These are phyloP conservation scores for Pachymerium ferrugineum DNA, from an alignment of 2,888 invertebrate species.

Conservation along the genomic window DNA sequence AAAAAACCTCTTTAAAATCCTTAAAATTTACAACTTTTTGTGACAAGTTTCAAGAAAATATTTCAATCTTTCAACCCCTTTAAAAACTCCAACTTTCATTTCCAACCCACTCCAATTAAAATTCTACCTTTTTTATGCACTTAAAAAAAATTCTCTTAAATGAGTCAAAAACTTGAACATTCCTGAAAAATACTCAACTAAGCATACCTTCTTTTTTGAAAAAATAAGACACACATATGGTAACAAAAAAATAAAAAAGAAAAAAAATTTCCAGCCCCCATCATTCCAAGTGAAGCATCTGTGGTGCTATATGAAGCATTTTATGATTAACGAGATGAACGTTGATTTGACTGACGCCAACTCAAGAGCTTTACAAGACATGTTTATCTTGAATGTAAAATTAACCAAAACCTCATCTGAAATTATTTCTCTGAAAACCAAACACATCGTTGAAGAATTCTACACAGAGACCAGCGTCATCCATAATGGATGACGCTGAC, in stretches of 20 bases:
- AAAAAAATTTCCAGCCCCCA: neutral
- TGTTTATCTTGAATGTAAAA: neutral
- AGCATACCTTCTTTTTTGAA: neutral
- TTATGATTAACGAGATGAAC: conserved; percentile 23
- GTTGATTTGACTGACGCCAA: conserved; percentile 13
- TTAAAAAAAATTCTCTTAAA: conserved; percentile 14
- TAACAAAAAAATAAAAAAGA: neutral
- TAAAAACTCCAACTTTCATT: neutral
- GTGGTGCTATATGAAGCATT: conserved; percentile 21
- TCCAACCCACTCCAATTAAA: neutral
- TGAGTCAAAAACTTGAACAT: conserved; percentile 10
- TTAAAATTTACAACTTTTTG: neutral
- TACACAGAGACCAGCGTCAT: neutral
- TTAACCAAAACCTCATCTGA: no score
- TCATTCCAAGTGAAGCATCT: conserved; percentile 6
- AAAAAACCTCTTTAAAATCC: no score
- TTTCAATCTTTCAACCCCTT: conserved; percentile 12
- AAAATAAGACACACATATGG: neutral
- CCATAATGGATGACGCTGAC: neutral
- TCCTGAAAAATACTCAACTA: conserved; percentile 11
- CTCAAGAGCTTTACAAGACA: neutral
- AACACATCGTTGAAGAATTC: neutral
- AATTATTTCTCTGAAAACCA: neutral
- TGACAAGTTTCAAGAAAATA: neutral
- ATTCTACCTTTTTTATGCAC: neutral